Base-by-base conservation (phyloP, 37 sponge, comb jelly and placozoan genomes). In the Beroe forskalii region DNA sequence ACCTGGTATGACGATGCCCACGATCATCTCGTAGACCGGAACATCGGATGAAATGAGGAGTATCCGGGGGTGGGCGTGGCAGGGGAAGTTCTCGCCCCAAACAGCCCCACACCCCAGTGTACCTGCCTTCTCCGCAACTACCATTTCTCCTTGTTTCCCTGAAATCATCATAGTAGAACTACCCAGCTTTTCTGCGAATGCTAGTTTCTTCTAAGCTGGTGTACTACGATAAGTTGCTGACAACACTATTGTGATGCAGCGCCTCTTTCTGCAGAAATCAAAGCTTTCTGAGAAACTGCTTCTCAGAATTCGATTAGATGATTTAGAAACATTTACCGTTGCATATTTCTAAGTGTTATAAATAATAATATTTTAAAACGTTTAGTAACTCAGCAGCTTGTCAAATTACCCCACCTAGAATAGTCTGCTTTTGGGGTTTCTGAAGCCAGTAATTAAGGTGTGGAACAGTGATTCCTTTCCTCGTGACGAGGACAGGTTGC, bases 11-110 rank as follows among this genome's bases (percentile, higher is more conserved):
- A 80, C 86, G 23, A 38, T 80, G 1, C 86, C 86, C 2, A 80
- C 86, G 14, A 80, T 44, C 55, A 80, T 41, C 55, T 80, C 86
- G 40, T 80, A 80, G 0, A 37, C 86, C 1, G 86, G 86, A 3
- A 80, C 86, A 80, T 80, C 86, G 0, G 86, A 80, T 12, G 86
- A 80, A 42, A 80, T 43, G 3, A 80, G 44, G 30, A 80, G 86
- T 4, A 80, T 31, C 35, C 40, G 37, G 30, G 86, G 86, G 28
- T 80, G 86, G 40, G 86, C 23, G 55, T 80, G 55, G 35, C 86
- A 17, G 20, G 86, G 86, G 40, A 80, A 37, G 31, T 41, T 44
- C 55, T 80, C 86, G 40, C 86, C 86, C 86, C 86, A 80, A 4
- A 80, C 86, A 1, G 86, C 86, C 22, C 86, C 86, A 42, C 86